A percentile compares a stretch with the other conserved stretches of the same genome.
phyloP scores from a whole-genome alignment of 2,888 invertebrate species.

The Brachycybe producta region DNA sequence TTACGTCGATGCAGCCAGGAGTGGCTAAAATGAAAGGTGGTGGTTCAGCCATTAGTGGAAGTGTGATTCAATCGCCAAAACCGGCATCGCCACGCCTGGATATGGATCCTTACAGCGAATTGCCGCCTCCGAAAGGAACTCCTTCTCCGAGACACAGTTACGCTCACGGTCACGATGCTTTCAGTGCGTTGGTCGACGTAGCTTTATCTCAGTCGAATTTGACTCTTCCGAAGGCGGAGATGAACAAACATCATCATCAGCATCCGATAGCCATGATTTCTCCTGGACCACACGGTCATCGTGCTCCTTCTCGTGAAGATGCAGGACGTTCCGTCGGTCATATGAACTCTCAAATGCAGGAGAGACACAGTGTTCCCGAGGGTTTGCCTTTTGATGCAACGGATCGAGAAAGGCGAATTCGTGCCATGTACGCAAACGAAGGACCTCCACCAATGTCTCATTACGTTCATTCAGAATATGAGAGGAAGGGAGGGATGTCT shows the following conservation, averaged over 20 bases:
- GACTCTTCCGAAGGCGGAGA: slow-evolving; percentile 30
- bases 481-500: too few relatives aligned
- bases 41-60: background rate
- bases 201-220: slow-evolving; percentile 81
- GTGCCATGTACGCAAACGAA: slow-evolving; percentile 2
- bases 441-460: background rate
- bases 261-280: background rate
- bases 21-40: background rate
- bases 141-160: slow-evolving; percentile 23
- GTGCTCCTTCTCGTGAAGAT: background rate
- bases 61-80: slow-evolving; percentile 27
- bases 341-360: too few relatives aligned
- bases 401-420: slow-evolving; percentile 1
- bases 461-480: background rate
- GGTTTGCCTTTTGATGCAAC: too few relatives aligned
- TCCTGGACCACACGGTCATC: background rate
- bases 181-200: slow-evolving; percentile 75
- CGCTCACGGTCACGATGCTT: slow-evolving; percentile 53
- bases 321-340: too few relatives aligned
- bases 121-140: slow-evolving; percentile 5
- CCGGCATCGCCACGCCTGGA: slow-evolving; percentile 24
- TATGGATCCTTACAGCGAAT: slow-evolving; percentile 9
- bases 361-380: too few relatives aligned
- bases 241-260: slow-evolving; percentile 8
- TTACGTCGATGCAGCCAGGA: slow-evolving; percentile 20